Evolutionary conservation across 1,140 invertebrate genomes (phyloP), one percentile per base, ranked within the genome.

Genomic region (Oppia nitens): DNA sequence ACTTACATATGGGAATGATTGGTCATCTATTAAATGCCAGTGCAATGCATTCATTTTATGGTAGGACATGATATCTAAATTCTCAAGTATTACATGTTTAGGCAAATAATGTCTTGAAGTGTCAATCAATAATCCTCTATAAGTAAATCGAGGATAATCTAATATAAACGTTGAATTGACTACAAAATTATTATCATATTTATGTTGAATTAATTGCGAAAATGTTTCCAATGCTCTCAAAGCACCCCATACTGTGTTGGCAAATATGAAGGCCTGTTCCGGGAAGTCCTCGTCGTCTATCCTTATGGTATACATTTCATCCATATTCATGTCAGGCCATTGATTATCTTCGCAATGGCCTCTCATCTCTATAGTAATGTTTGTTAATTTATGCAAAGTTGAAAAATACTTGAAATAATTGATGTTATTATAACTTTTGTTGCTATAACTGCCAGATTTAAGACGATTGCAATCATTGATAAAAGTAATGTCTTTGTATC

Each of bases 41-140:
- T 94, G 90, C 58, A 95, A 82, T 0, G 92, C 87, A 70, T 94
- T 94, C 57, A 88, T 72, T 72, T 94, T 95, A 69, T 88, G 90
- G 63, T 83, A 82, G 1, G 82, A 77, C 87, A 93, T 88, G 0
- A 83, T 67, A 62, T 76, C 84, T 28, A 91, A 65, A 1, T 79
- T 83, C 47, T 77, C 68, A 9, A 78, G 64, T 23, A 91, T 79
- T 49, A 76, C 77, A 1, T 65, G 49, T 1, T 85, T 61, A 0
- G 82, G 77, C 3, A 87, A 69, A 70, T 78, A 92, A 72, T 92
- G 88, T 3, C 88, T 74, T 1, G 84, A 78, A 1, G 87, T 89
- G 68, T 91, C 89, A 20, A 93, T 65, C 21, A 92, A 68, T 9
- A 91, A 68, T 2, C 87, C 87, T 49, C 88, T 77, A 67, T 85